Base-by-base conservation (phyloP, 2,888 invertebrate genomes). In the Strigamia crassipes region DNA sequence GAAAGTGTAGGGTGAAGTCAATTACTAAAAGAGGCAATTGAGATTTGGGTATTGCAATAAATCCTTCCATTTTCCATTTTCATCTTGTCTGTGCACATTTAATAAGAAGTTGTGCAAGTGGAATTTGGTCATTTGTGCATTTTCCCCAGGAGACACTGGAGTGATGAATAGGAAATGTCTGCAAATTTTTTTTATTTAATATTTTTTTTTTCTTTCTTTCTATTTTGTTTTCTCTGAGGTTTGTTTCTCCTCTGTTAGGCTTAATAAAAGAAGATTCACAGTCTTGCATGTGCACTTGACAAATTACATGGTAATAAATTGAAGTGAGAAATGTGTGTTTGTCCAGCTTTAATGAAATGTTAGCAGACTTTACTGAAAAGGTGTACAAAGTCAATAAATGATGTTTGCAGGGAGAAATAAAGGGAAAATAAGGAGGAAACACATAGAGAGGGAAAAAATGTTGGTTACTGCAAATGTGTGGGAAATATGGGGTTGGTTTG, bases 291-390 rank as follows among this genome's bases (percentile, higher is more conserved):
- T 51, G 51, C 51, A 51, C n/a, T 51, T 51, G 51, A 51, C 51
- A 51, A 51, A 51, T 51, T 51, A 51, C 51, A 51, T 10, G 18
- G 51, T 51, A 51, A 10, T 51, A 51, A 13, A 51, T 51, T 51
- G 38, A 51, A 18, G 51, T 18, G 51, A 18, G 51, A 15, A 51
- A 51, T 51, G 51, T 51, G 18, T 51, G 18, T 51, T 51, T 38
- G 51, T 51, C 51, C 51, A 51, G 51, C 51, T 51, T 51, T 51
- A 51, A 51, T 51, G 51, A 51, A 51, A 38, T 38, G 38, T 38
- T 38, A 38, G 38, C 9, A 38, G 38, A 38, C 38, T 38, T 10
- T 6, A 38, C 10, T 38, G 38, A 38, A 38, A 51, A 51, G 51
- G 51, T 18, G 18, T 10, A 51, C 13, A 51, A 51, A 18, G 51